Conservation (phyloP, 53 echinoderm and acorn worm species). For the Mesocentrotus franciscanus region DNA sequence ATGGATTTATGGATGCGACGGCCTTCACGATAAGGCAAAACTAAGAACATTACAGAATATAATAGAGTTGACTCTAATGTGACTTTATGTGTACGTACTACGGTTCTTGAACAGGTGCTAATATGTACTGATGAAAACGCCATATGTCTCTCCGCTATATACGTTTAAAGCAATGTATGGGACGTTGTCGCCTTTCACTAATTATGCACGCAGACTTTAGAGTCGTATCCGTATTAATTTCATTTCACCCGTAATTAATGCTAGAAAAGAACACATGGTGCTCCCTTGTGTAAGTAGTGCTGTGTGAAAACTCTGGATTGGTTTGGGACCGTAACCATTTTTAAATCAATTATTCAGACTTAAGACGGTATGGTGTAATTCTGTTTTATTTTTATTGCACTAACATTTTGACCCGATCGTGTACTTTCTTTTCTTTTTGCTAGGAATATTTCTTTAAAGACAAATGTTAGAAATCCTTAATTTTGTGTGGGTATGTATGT, state of each 20-base stretch:
- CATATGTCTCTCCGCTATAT: not conserved
- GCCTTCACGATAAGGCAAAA: not conserved
- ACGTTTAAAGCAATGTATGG: not conserved
- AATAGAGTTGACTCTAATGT: not conserved
- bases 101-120: not conserved
- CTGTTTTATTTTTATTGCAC: not conserved
- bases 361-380: not conserved
- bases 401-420: not conserved
- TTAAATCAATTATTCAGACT: not conserved
- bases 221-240: not conserved
- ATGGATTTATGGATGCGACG: no score
- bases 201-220: slow-evolving; percentile 3
- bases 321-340: not conserved
- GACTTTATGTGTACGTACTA: not conserved
- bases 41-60: not conserved
- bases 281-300: not conserved
- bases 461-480: no score
- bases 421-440: not conserved
- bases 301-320: not conserved
- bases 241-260: not conserved
- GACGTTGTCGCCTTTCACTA: not conserved
- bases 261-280: not conserved
- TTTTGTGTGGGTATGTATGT: no score
- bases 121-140: not conserved
- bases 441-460: no score